Conservation (phyloP, 2,888 invertebrate species). For the Iphiclides podalirius region DNA sequence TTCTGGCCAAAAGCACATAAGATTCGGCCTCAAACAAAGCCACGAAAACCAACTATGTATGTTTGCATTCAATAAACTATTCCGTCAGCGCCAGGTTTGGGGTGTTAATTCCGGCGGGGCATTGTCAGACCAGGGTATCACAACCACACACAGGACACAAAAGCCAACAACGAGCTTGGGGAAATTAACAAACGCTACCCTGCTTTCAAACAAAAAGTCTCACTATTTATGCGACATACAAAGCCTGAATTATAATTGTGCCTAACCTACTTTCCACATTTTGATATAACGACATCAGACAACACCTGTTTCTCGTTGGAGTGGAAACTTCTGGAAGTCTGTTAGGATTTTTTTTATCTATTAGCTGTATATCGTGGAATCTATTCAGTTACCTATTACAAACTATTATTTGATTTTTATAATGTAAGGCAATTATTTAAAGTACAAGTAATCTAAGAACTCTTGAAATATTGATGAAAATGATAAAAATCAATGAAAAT, state of each 20-base stretch:
- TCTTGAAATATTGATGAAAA: too few relatives aligned
- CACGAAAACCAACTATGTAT: slow-evolving; percentile 1
- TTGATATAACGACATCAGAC: not conserved
- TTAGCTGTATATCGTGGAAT: too few relatives aligned
- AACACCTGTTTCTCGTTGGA: not conserved
- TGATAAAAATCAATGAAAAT: too few relatives aligned
- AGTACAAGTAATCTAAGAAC: too few relatives aligned
- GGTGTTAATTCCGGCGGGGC: not conserved
- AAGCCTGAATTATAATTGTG: not conserved
- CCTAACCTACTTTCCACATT: not conserved
- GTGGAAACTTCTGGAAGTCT: too few relatives aligned
- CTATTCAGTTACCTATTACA: too few relatives aligned
- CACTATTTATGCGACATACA: not conserved
- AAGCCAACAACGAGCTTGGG: not conserved
- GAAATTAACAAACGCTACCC: not conserved
- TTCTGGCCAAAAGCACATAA: not conserved
- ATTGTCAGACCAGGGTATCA: not conserved
- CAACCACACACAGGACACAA: slow-evolving; percentile 2
- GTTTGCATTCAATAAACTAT: slow-evolving; percentile 4
- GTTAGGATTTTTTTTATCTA: too few relatives aligned
- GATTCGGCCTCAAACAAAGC: slow-evolving; percentile 1
- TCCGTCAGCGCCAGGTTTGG: not conserved
- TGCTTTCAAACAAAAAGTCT: not conserved
- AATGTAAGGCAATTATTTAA: too few relatives aligned
- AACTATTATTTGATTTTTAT: too few relatives aligned